phyloP scores from a whole-genome alignment of 2,888 invertebrate species.

The Polydesmus complanatus region DNA sequence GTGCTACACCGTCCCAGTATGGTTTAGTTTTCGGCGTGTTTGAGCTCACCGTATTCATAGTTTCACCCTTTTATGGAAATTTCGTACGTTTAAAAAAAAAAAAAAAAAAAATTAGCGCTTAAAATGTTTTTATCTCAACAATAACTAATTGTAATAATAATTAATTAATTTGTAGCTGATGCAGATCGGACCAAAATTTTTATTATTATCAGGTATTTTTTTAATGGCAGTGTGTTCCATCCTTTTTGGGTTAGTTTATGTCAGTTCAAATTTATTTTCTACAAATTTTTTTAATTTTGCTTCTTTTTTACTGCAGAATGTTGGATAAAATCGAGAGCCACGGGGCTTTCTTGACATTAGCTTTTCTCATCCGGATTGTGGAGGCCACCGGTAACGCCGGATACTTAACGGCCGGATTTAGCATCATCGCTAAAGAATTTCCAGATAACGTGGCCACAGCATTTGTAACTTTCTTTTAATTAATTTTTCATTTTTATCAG shows the following conservation, averaged over 20 bases:
- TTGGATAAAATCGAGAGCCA: slow-evolving; percentile 20
- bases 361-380: slow-evolving; percentile 49
- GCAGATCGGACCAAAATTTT: slow-evolving; percentile 60
- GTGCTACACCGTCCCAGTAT: slow-evolving; percentile 64
- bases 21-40: slow-evolving; percentile 78
- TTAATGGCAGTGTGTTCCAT: slow-evolving; percentile 71
- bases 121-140: too few species aligned
- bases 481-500: background rate
- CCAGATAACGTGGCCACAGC: slow-evolving; percentile 20
- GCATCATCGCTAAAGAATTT: slow-evolving; percentile 34
- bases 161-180: slow-evolving; percentile 49
- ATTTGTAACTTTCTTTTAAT: slow-evolving; percentile 7
- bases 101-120: too few species aligned
- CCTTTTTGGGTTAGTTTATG: slow-evolving; percentile 51
- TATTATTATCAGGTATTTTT: slow-evolving; percentile 69
- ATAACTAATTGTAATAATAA: too few species aligned
- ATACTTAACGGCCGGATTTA: slow-evolving; percentile 35
- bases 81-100: slow-evolving; percentile 45
- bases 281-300: background rate
- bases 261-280: background rate
- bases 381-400: slow-evolving; percentile 36
- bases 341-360: slow-evolving; percentile 54
- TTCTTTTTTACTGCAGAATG: slow-evolving; percentile 10
- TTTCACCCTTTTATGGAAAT: slow-evolving; percentile 71
- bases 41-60: slow-evolving; percentile 64